Base-by-base conservation (phyloP, 2,797 vertebrate species). In the Euthynnus affinis region DNA sequence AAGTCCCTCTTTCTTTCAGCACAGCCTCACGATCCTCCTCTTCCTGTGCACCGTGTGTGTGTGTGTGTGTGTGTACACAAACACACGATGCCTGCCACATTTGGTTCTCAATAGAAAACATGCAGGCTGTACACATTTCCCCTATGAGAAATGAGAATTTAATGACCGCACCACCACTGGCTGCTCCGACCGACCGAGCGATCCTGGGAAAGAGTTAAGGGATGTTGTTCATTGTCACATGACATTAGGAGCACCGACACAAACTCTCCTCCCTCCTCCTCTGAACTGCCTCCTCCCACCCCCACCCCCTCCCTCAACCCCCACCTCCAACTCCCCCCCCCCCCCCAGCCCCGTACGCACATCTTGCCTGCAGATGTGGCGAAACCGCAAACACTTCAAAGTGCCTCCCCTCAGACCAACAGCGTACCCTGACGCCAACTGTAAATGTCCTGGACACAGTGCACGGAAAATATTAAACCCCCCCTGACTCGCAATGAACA, bases 351-450 rank as follows among this genome's bases (percentile, higher is more conserved):
- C 86, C 29, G 22, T 46, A 40, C 67, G 88, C 96, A 98, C 98
- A 99, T 99, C 97, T 99, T 99, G 98, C 96, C 90, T 96, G 96
- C 98, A 99, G 96, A 98, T 99, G 98, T 98, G 96, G 96, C 93
- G 89, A 96, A 94, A 97, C 97, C 96, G 91, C 96, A 97, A 97
- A 95, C 95, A 97, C 97, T 97, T 98, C 97, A 98, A 99, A 98
- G 97, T 96, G 94, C 95, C 96, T 96, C 87, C 95, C 94, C 95
- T 96, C 96, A 97, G 96, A 98, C 97, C 96, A 96, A 96, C 94
- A 94, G 95, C 96, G 95, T 95, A 96, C 95, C 95, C 97, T 97
- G 98, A 98, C 97, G 97, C 97, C 97, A 95, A 97, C 96, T 97
- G 97, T 97, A 97, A 98, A 98, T 96, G 97, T 97, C 97, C 97